Percentiles rank a stretch among this genome's conserved stretches.
These are phyloP conservation scores for Trichopoda pennipes DNA, from an alignment of 2,888 invertebrate species.

Conservation along the genomic window DNA sequence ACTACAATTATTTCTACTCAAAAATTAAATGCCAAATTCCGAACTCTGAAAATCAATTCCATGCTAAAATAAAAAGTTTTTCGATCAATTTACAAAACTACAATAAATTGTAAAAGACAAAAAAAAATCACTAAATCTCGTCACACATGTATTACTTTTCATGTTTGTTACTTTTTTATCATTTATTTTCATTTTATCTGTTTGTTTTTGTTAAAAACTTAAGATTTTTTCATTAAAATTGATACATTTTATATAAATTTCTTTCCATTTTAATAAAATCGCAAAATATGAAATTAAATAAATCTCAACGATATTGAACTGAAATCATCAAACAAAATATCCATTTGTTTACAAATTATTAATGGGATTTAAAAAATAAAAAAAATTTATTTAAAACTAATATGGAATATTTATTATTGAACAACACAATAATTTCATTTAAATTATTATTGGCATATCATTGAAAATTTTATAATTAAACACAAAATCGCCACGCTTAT, in stretches of 20 bases:
- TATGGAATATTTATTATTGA: conserved; percentile 47
- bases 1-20: not conserved
- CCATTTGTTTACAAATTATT: not conserved
- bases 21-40: conserved; percentile 10
- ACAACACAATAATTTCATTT: conserved; percentile 26
- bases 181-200: conserved; percentile 7
- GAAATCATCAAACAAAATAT: conserved; percentile 36
- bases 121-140: conserved; percentile 24
- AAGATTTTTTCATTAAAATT: conserved; percentile 37
- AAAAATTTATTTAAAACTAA: conserved; percentile 2
- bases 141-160: conserved; percentile 38
- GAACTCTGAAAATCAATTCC: conserved; percentile 14
- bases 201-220: conserved; percentile 31
- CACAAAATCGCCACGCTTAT: conserved; percentile 53
- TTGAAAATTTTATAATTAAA: conserved; percentile 42
- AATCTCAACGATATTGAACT: conserved; percentile 42
- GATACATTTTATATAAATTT: conserved; percentile 53
- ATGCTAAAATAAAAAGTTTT: conserved; percentile 22
- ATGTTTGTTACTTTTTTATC: not conserved
- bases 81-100: conserved; percentile 54
- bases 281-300: conserved; percentile 29
- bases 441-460: conserved; percentile 48
- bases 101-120: conserved; percentile 22
- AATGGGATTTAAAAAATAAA: not conserved
- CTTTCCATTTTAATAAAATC: conserved; percentile 47